These are phyloP conservation scores for Stenurella melanura DNA, from an alignment of 2,888 invertebrate species.

Conservation along the genomic window DNA sequence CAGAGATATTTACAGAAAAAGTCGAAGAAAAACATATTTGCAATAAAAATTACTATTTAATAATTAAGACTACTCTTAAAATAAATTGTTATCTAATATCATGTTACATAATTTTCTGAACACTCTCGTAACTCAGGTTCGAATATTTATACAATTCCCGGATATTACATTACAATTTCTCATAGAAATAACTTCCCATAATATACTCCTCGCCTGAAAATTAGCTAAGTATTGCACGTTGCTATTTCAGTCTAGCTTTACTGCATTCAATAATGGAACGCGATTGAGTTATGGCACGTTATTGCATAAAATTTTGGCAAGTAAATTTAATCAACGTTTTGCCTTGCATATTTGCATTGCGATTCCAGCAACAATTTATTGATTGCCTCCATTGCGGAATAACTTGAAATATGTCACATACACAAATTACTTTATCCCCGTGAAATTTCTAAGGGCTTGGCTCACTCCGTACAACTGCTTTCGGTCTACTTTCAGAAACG, in stretches of 20 bases:
- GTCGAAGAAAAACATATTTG: too few species aligned
- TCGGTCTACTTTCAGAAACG: neutral
- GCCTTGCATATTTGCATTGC: neutral
- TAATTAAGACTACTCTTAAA: too few species aligned
- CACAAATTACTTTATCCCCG: conserved; percentile 9
- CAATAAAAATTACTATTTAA: too few species aligned
- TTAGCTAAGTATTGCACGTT: neutral
- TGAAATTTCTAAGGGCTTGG: neutral
- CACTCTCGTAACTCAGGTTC: too few species aligned
- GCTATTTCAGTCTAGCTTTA: neutral
- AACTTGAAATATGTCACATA: neutral
- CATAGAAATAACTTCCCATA: too few species aligned
- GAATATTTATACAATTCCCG: too few species aligned
- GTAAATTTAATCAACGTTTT: neutral
- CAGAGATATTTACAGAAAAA: too few species aligned
- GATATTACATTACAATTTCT: too few species aligned
- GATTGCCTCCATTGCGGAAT: neutral
- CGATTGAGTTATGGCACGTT: neutral
- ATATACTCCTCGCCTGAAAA: too few species aligned
- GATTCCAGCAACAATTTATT: conserved; percentile 10
- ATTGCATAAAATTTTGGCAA: neutral
- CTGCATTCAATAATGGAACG: neutral
- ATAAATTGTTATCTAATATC: too few species aligned
- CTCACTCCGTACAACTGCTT: conserved; percentile 3
- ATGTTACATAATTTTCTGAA: too few species aligned